These are phyloP conservation scores for Hirtodrosophila alboralis DNA, from an alignment of 2,888 invertebrate genomes.

Conservation along the genomic window DNA sequence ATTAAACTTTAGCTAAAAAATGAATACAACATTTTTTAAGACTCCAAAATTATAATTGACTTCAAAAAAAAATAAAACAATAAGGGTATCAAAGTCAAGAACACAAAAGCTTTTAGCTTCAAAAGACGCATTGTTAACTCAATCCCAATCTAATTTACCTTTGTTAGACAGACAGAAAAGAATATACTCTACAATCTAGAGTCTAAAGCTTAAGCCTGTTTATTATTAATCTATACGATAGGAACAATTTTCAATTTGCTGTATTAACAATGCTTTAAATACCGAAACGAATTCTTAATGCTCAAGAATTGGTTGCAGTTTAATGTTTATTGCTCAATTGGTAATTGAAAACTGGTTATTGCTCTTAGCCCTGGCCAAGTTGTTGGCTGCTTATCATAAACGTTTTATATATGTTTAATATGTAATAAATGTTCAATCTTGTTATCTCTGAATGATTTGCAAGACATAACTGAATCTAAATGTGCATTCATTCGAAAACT, in stretches of 20 bases:
- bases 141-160: no score
- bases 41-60: no score
- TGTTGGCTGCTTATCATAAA: constrained; percentile 54
- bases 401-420: constrained; percentile 36
- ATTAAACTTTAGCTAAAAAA: no score
- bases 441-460: constrained; percentile 20
- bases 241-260: constrained; percentile 34
- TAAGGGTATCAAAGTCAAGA: no score
- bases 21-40: no score
- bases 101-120: no score
- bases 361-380: constrained; percentile 4
- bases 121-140: no score
- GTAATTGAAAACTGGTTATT: constrained; percentile 37
- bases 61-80: no score
- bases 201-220: not conserved
- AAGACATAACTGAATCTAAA: constrained; percentile 7
- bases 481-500: no score
- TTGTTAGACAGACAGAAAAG: no score
- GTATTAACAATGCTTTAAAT: constrained; percentile 38
- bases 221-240: constrained; percentile 18
- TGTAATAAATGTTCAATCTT: constrained; percentile 50
- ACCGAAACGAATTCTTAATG: constrained; percentile 47
- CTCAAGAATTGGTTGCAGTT: constrained; percentile 42
- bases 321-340: constrained; percentile 15
- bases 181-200: no score